These are phyloP conservation scores for Archips crataeganus DNA, from an alignment of 2,888 invertebrate genomes.

Conservation along the genomic window DNA sequence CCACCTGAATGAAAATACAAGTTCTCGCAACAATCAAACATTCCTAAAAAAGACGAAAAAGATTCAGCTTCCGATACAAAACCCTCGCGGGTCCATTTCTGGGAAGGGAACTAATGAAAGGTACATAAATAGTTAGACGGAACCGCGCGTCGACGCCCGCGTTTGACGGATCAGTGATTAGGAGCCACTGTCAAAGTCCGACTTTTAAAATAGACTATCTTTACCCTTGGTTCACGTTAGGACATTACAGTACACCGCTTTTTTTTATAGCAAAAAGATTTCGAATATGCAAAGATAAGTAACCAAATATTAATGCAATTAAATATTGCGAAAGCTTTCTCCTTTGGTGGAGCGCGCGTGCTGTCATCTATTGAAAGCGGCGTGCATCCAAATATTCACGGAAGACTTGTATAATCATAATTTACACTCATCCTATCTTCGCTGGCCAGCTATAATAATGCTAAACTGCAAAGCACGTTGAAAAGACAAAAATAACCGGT, in stretches of 20 bases:
- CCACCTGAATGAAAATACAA: slow-evolving; percentile 15
- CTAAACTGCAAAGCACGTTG: slow-evolving; percentile 52
- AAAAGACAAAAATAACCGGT: slow-evolving; percentile 52
- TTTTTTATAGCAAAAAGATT: not conserved
- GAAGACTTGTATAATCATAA: not conserved
- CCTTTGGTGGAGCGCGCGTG: not conserved
- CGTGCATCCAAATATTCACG: not conserved
- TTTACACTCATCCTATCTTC: slow-evolving; percentile 1
- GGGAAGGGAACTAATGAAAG: slow-evolving; percentile 82
- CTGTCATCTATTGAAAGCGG: not conserved
- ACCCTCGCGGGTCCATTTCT: slow-evolving; percentile 71
- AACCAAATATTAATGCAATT: too few relatives aligned
- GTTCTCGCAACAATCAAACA: slow-evolving; percentile 46
- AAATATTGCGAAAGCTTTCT: not conserved
- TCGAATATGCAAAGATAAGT: not conserved
- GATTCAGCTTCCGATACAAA: slow-evolving; percentile 79
- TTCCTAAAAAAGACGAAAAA: slow-evolving; percentile 67
- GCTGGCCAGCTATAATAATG: slow-evolving; percentile 30
- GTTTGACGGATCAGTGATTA: slow-evolving; percentile 69
- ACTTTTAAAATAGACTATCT: slow-evolving; percentile 8
- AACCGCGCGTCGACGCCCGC: slow-evolving; percentile 70
- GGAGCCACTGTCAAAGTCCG: slow-evolving; percentile 40
- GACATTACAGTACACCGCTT: not conserved
- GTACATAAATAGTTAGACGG: slow-evolving; percentile 79
- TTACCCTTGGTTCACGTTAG: slow-evolving; percentile 7